Base-by-base conservation (phyloP, 2,113 vertebrate species). In the Syrrhaptes paradoxus region DNA sequence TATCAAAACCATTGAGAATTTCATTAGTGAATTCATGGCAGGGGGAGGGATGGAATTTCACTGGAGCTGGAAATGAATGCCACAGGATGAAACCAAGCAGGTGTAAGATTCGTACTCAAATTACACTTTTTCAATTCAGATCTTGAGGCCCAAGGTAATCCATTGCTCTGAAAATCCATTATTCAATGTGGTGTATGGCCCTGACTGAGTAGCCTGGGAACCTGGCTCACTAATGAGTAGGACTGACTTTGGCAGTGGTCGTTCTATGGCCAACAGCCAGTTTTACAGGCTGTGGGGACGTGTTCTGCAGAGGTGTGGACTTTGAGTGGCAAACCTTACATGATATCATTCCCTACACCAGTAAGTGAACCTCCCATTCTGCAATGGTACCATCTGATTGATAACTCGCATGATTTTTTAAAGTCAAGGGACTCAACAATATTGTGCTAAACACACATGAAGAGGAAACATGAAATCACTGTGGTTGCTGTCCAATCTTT, bases 1-100 rank as follows among this genome's bases (percentile, higher is more conserved):
- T 90, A 93, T 90, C 77, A 92, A 81, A 97, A 94, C 92, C 94
- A 62, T 52, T 94, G 96, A 90, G 94, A 96, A 93, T 96, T 97
- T 94, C 95, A 96, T 97, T 96, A 96, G 83, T 62, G 77, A 85
- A 79, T 96, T 92, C 62, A 10, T 82, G 61, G 73, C 91, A 57
- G 93, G 88, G 90, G 87, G 90, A 87, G 93, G 88, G 90, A 89
- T 88, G 89, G 85, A 95, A 74, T 95, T 93, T 93, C 65, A 52
- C 19, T 3, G 65, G 55, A n/a, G 46, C 62, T 95, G 70, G 83
- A 85, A 92, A 70, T 87, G 58, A 85, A 90, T 85, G 57, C 36
- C 81, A 38, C 19, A 28, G 73, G 84, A 92, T 29, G 66, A 76
- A 87, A 72, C 73, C 80, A 73, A 75, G 80, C 76, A 92, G 76